Evolutionary conservation across 1,140 invertebrate genomes (phyloP).

Genomic region (Octopus sinensis): DNA sequence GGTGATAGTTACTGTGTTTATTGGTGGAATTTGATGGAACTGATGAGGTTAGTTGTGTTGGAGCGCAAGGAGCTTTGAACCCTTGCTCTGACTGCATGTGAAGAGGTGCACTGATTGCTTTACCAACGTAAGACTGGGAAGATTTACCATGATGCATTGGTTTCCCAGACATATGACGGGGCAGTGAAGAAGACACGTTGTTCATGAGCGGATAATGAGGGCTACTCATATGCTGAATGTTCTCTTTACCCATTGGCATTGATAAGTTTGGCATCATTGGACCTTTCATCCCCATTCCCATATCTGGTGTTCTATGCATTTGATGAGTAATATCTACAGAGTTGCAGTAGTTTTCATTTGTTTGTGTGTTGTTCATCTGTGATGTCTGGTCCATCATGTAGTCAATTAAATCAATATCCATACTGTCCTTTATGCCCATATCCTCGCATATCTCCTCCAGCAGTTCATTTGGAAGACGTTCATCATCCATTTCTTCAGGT

Average conservation of each 20-base stretch:
- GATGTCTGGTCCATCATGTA: slow-evolving; percentile 44
- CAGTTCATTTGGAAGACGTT: slow-evolving; percentile 54
- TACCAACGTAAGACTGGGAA: not conserved
- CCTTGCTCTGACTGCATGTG: not conserved
- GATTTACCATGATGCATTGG: not conserved
- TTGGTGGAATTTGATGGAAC: slow-evolving; percentile 1
- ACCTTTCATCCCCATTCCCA: not conserved
- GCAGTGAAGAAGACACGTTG: not conserved
- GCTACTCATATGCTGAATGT: not conserved
- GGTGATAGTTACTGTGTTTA: not conserved
- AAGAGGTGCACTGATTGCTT: not conserved
- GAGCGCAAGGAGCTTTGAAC: not conserved
- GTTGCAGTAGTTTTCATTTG: not conserved
- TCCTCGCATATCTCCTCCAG: slow-evolving; percentile 56
- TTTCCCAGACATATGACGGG: not conserved
- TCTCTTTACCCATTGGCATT: not conserved
- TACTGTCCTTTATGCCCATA: slow-evolving; percentile 56
- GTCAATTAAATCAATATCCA: slow-evolving; percentile 56
- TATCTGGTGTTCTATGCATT: not conserved
- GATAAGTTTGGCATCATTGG: not conserved
- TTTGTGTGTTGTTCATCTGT: slow-evolving; percentile 6
- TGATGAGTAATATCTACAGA: not conserved
- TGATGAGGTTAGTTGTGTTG: not conserved
- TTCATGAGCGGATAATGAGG: not conserved
- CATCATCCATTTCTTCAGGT: slow-evolving; percentile 44